These are phyloP conservation scores for Clistopyga incitator DNA, from an alignment of 2,888 invertebrate genomes.

Conservation along the genomic window DNA sequence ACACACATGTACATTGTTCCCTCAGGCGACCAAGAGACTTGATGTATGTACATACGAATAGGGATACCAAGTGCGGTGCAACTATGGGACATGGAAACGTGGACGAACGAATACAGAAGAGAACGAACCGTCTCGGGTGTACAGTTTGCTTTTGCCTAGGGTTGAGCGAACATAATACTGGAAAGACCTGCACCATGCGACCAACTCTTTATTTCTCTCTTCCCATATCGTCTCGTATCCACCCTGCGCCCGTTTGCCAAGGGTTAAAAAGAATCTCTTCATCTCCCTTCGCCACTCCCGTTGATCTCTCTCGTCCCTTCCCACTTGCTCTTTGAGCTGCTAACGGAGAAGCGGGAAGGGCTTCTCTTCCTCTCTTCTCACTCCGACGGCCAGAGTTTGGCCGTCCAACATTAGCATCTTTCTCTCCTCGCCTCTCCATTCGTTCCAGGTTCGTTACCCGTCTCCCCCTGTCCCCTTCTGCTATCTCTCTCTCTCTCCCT, in stretches of 20 bases:
- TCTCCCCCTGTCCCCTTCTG: slow-evolving; percentile 27
- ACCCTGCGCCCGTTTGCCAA: slow-evolving; percentile 69
- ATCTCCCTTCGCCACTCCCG: slow-evolving; percentile 40
- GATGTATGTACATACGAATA: slow-evolving; percentile 41
- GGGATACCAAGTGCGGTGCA: not conserved
- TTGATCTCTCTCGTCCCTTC: slow-evolving; percentile 48
- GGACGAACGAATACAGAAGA: slow-evolving; percentile 22
- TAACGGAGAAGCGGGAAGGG: no score
- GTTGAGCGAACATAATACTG: slow-evolving; percentile 63
- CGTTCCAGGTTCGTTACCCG: slow-evolving; percentile 60
- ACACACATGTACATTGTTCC: not conserved
- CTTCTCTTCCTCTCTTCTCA: slow-evolving; percentile 34
- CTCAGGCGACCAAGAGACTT: slow-evolving; percentile 7
- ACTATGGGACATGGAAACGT: not conserved
- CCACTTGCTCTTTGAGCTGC: slow-evolving; percentile 79
- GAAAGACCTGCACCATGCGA: slow-evolving; percentile 40
- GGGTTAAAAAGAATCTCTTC: slow-evolving; percentile 72
- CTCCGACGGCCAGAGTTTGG: slow-evolving; percentile 26
- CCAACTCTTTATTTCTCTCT: slow-evolving; percentile 2
- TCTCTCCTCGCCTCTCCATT: slow-evolving; percentile 54
- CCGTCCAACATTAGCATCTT: slow-evolving; percentile 54
- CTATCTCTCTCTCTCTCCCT: slow-evolving; percentile 37
- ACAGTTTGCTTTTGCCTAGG: slow-evolving; percentile 46
- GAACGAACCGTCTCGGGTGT: slow-evolving; percentile 17
- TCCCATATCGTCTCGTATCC: slow-evolving; percentile 19